phyloP scores from a whole-genome alignment of 2,113 vertebrate species.

The Rousettus leschenaultii region DNA sequence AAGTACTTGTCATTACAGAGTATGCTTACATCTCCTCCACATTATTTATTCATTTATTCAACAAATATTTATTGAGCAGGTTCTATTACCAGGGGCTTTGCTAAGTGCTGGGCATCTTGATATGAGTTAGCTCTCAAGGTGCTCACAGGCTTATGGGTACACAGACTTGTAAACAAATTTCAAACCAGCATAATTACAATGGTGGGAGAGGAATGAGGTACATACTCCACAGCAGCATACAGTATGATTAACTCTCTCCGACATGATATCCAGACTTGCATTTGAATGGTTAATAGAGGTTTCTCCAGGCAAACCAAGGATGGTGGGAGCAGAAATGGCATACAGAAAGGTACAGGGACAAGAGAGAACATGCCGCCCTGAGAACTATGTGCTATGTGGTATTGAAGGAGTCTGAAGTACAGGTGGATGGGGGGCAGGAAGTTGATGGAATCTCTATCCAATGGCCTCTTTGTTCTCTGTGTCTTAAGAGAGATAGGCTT shows the following conservation, averaged over 20 bases:
- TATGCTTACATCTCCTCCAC: not conserved
- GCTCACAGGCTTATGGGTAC: not conserved
- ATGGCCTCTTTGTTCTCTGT: not conserved
- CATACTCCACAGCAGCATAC: not conserved
- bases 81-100: not conserved
- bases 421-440: not conserved
- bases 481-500: not conserved
- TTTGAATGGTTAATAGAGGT: not conserved
- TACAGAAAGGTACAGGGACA: not conserved
- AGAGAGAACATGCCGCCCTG: not conserved
- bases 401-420: not conserved
- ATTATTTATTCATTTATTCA: conserved; percentile 47
- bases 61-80: conserved; percentile 23
- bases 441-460: not conserved
- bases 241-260: not conserved
- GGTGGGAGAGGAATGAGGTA: not conserved
- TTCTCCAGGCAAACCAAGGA: not conserved
- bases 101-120: not conserved
- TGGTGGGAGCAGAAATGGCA: not conserved
- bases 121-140: not conserved
- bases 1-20: not conserved
- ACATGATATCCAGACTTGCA: not conserved
- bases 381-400: not conserved
- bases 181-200: not conserved
- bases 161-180: not conserved